These are phyloP conservation scores for Gymnoscopelus braueri DNA, from an alignment of 2,797 vertebrate genomes.

Conservation along the genomic window DNA sequence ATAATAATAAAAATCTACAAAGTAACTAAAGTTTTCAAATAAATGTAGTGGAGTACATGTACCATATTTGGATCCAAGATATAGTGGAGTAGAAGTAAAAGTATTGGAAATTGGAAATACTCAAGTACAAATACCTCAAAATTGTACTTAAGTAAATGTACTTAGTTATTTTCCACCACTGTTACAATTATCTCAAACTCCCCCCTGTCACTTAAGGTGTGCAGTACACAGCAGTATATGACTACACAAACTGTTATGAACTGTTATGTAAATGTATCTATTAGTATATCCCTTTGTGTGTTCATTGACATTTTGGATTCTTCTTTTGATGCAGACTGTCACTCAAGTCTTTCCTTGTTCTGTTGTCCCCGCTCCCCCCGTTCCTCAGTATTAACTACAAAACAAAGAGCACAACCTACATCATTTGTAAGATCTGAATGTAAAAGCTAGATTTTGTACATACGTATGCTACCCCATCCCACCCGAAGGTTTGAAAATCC, in stretches of 20 bases:
- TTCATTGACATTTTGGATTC: background rate
- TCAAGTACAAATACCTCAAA: too few species aligned
- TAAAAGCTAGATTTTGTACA: constrained; percentile 52
- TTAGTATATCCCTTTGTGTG: constrained; percentile 5
- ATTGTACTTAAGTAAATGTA: too few species aligned
- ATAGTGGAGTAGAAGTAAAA: too few species aligned
- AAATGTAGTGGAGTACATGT: too few species aligned
- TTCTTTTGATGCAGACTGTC: constrained; percentile 33
- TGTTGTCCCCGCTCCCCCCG: background rate
- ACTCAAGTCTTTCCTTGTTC: constrained; percentile 1
- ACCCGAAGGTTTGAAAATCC: constrained; percentile 57
- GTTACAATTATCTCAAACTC: constrained; percentile 8
- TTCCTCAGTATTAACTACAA: constrained; percentile 37
- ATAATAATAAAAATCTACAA: too few species aligned
- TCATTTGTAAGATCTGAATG: constrained; percentile 65
- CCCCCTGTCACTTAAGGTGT: constrained; percentile 6
- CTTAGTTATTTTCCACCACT: too few species aligned
- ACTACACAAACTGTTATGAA: constrained; percentile 5
- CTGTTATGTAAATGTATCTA: constrained; percentile 48
- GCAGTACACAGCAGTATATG: background rate
- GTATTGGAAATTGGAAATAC: too few species aligned
- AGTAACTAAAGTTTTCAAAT: too few species aligned
- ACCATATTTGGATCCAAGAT: too few species aligned
- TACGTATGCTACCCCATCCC: constrained; percentile 15
- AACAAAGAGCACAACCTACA: constrained; percentile 61